Evolutionary conservation across 2,113 vertebrate species (phyloP).

Genomic region (Bungarus multicinctus): DNA sequence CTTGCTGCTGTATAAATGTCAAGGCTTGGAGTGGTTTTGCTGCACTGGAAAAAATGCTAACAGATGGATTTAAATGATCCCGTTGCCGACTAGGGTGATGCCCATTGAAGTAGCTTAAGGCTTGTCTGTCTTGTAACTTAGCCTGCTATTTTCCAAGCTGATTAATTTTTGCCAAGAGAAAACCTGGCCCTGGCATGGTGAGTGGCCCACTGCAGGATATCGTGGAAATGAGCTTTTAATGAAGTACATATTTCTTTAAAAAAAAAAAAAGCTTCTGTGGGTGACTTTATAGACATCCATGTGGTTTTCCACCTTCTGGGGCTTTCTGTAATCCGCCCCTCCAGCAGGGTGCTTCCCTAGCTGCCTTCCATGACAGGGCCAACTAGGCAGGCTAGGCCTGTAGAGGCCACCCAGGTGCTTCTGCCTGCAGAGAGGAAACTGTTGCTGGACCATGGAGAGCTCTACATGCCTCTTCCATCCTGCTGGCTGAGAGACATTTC

Average conservation of each 20-base stretch:
- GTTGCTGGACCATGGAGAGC: background rate
- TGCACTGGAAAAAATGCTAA: conserved; percentile 4
- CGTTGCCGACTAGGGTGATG: conserved; percentile 25
- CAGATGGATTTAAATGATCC: background rate
- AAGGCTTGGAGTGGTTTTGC: background rate
- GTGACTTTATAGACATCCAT: background rate
- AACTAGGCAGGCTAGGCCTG: background rate
- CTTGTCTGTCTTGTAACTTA: background rate
- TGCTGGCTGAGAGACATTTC: background rate
- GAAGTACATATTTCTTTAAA: conserved; percentile 34
- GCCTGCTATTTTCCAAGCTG: background rate
- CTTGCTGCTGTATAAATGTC: background rate
- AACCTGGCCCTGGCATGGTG: conserved; percentile 17
- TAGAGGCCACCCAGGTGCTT: background rate
- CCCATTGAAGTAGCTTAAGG: background rate
- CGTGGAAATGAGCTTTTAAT: conserved; percentile 23
- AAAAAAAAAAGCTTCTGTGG: background rate
- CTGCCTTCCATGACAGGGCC: background rate
- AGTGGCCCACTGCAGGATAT: conserved; percentile 39
- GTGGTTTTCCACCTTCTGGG: background rate
- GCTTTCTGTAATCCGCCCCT: background rate
- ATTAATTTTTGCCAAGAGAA: conserved; percentile 42
- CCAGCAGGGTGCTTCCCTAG: background rate
- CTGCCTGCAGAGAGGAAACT: background rate
- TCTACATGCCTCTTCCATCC: background rate